Conservation (phyloP, 1,140 invertebrate genomes). For the Bombus waltoni region DNA sequence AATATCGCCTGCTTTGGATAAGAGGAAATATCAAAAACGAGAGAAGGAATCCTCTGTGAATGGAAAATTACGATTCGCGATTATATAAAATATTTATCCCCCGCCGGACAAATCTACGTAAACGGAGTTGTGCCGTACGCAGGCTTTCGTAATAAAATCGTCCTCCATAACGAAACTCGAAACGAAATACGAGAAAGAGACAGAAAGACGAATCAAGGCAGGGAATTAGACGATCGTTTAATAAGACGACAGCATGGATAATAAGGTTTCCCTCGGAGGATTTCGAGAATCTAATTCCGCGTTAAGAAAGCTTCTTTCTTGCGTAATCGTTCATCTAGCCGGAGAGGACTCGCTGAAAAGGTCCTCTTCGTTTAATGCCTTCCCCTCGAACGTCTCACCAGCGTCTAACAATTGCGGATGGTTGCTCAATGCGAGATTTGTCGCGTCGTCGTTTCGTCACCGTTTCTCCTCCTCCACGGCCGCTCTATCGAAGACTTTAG, state of each 20-base stretch:
- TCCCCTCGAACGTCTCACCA: constrained; percentile 17
- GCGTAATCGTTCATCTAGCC: constrained; percentile 29
- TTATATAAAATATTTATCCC: not conserved
- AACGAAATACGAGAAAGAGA: not conserved
- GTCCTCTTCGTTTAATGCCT: constrained; percentile 14
- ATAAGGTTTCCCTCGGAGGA: constrained; percentile 24
- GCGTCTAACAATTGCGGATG: constrained; percentile 14
- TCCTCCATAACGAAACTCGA: not conserved
- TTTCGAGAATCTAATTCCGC: constrained; percentile 43
- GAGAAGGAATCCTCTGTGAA: too few species aligned
- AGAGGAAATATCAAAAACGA: too few species aligned
- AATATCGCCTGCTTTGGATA: too few species aligned
- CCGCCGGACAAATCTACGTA: not conserved
- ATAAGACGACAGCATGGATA: constrained; percentile 30
- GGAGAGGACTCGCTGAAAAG: constrained; percentile 14
- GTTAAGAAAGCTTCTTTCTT: constrained; percentile 40
- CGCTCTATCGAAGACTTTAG: not conserved
- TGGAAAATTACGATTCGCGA: not conserved
- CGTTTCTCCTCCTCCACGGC: constrained; percentile 1
- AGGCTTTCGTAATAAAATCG: not conserved
- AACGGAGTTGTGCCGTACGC: not conserved
- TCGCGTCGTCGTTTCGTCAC: constrained; percentile 40
- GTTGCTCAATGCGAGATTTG: constrained; percentile 50
- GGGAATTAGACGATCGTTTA: constrained; percentile 22
- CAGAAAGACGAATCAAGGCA: not conserved